These are phyloP conservation scores for Musca vetustissima DNA, from an alignment of 1,140 invertebrate genomes.

Conservation along the genomic window DNA sequence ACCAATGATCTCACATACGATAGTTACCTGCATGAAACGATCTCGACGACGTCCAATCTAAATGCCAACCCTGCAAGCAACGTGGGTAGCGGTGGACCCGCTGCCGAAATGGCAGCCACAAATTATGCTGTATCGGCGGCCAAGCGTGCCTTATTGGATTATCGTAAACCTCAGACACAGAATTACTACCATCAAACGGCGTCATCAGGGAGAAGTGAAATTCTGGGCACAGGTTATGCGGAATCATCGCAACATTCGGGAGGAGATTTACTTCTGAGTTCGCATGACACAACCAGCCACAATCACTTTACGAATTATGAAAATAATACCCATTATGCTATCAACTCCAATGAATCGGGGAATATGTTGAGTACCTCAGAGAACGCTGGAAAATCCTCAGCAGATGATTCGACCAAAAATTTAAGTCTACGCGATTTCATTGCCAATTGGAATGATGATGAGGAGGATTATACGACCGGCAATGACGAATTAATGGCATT, in stretches of 20 bases:
- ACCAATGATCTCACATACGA: conserved; percentile 19
- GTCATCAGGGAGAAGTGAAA: too few relatives aligned
- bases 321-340: too few relatives aligned
- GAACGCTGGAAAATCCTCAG: conserved; percentile 5
- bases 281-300: neutral
- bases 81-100: neutral
- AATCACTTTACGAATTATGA: conserved; percentile 16
- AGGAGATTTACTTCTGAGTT: neutral
- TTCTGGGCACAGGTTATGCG: too few relatives aligned
- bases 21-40: neutral
- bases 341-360: too few relatives aligned
- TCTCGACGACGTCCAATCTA: neutral
- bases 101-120: neutral
- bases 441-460: conserved; percentile 53
- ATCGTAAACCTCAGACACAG: too few relatives aligned
- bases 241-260: too few relatives aligned
- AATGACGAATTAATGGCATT: neutral
- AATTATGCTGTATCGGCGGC: neutral
- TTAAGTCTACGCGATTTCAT: conserved; percentile 51
- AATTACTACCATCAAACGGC: too few relatives aligned
- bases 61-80: neutral
- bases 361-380: too few relatives aligned
- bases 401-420: conserved; percentile 33
- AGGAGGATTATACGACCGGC: conserved; percentile 38
- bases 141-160: conserved; percentile 33